Evolutionary conservation across 2,888 invertebrate genomes (phyloP), one percentile per base, ranked within the genome.

Genomic region (Pristionchus arcanus): DNA sequence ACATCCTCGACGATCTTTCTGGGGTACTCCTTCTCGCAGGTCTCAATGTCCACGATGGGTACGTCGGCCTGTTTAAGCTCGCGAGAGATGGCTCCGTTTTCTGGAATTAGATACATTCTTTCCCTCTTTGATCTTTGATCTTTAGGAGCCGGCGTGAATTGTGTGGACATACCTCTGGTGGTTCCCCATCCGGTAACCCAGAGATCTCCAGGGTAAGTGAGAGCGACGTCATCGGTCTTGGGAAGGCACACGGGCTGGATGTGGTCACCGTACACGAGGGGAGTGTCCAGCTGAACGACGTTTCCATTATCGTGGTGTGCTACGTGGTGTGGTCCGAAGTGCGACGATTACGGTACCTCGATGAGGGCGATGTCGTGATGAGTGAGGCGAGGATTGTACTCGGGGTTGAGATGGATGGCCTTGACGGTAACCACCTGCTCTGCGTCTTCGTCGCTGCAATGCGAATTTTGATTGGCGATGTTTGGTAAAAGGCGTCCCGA

Each of bases 121-220:
- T 16, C 28, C 34, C 25, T 34, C 63, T 31, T 55, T 16, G 9
- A 25, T 85, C 31, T 55, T 37, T 25, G 21, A 55, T 66, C 34
- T n/a, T 4, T 87, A n/a, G n/a, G n/a, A n/a, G n/a, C n/a, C n/a
- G 7, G 25, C 31, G 28, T 66, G 13, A 31, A 15, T 25, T 42
- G 3, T 13, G 2, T 11, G 4, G 25, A 15, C 81, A 11, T 25
- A 90, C 90, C 90, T 28, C 37, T 90, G 49, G 90, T 91, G 71
- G 91, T 87, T 59, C 91, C 91, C 91, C 91, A 91, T 86, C 91
- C 91, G 34, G 91, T 91, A 42, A 84, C 90, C 87, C 84, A 91
- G 59, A 89, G 90, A 0, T 68, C 55, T 59, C 86, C 90, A 13
- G 90, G 90, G 63, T 63, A 68, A 34, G 86, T 87, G 89, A 91